Evolutionary conservation across 2,888 invertebrate species (phyloP), one percentile per base, ranked within the genome.

Genomic region (Eledone cirrhosa): DNA sequence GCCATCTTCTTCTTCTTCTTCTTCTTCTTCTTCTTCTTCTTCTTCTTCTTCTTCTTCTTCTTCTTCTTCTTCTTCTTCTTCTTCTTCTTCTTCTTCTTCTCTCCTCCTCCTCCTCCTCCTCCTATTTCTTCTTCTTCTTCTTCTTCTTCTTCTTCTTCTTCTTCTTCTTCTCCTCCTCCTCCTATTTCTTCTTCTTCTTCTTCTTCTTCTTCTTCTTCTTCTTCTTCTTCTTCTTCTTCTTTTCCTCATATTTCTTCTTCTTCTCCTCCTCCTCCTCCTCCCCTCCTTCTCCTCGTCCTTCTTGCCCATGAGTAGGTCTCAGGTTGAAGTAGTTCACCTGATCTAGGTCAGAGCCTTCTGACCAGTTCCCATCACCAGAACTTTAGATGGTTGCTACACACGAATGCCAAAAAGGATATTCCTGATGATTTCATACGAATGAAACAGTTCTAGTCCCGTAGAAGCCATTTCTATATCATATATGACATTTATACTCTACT

Each of bases 1-100:
- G n/a, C n/a, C n/a, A n/a, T n/a, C 77, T 77, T 7, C n/a, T 77
- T 29, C 77, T 59, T 63, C 63, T 77, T 31, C 77, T 77, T 63
- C 77, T 77, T 29, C 77, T 77, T 27, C 63, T 77, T 22, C 77
- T 59, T 63, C 63, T 59, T 29, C 77, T 59, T 33, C 27, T 77
- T n/a, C 77, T 77, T 22, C 77, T 53, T 33, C 77, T 77, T 31
- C 77, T 77, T 31, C 63, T 77, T 63, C 77, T 27, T 63, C 53
- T 77, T 11, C 53, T 59, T 63, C 77, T 77, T 33, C 77, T 59
- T 22, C 77, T 77, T 33, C 29, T 77, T n/a, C 77, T 77, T 63
- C 63, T 59, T 24, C 53, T 59, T 29, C 59, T 63, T 41, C 63
- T 63, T 16, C 77, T 11, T 24, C 63, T 77, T 63, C 63, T 77